Evolutionary conservation across 2,888 invertebrate genomes (phyloP), one percentile per base, ranked within the genome.

Genomic region (Yponomeuta malinellus): DNA sequence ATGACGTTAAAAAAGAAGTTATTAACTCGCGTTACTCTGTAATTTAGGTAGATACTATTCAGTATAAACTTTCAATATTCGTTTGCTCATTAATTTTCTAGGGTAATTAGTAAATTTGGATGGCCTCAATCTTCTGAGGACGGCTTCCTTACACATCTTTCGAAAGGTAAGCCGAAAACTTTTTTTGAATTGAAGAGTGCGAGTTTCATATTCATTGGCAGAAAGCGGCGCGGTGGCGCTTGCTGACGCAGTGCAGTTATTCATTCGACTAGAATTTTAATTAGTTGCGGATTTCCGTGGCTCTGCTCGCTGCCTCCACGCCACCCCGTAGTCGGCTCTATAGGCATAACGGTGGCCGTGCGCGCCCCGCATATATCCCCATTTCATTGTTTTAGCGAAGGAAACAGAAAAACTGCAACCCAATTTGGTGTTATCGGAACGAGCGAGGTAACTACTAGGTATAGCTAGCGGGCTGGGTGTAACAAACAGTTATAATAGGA

Each of bases 51-150:
- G 43, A 8, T 43, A 43, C 23, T 84, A 87, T 29, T 48, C 48
- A 31, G 84, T 84, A 84, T 77, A 85, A 89, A 88, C 85, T 89
- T 90, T 87, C 81, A 81, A 86, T 88, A 83, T 84, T 82, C 81
- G 82, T 83, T 77, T 79, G 82, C 85, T 88, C 85, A 85, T 89
- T 87, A 89, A 89, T 89, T 88, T 89, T 88, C 83, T 78, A 80
- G 88, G 85, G 86, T 87, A 90, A 89, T 90, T 89, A 90, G 87
- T 88, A 86, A 85, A 87, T 86, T 88, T 86, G 88, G 87, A 89
- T 88, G 87, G 85, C 85, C 82, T 84, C 76, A 87, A 88, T 89
- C 83, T 81, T 48, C 12, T 69, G 29, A 29, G 33, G 65, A 65
- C 65, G 29, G 65, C 33, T 12, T 65, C 33, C n/a, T 65, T 65